Percentiles rank a stretch among this genome's conserved stretches.
Conservation (phyloP, 37 sponge, comb jelly and placozoan species). For the Tethya wilhelma region DNA sequence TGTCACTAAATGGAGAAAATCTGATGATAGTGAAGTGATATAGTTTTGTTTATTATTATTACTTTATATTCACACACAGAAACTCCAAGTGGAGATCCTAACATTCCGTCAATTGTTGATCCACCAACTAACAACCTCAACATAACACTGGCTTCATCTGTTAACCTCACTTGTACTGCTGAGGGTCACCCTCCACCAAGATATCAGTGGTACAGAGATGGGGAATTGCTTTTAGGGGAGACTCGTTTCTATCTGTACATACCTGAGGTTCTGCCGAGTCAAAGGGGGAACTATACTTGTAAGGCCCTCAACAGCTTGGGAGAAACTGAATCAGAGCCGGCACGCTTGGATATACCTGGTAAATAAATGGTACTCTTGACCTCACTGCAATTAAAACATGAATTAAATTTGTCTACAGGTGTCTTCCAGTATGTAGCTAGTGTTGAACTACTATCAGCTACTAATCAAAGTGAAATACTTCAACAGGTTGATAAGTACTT, state of each 20-base stretch:
- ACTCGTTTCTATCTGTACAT: conserved; percentile 15
- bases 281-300: conserved; percentile 59
- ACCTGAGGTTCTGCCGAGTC: conserved; percentile 1
- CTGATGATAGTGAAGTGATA: neutral
- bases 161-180: conserved; percentile 43
- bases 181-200: conserved; percentile 16
- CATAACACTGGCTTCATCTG: neutral
- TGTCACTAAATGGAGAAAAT: neutral
- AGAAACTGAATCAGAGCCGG: conserved; percentile 2
- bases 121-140: conserved; percentile 4
- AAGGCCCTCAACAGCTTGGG: conserved; percentile 36
- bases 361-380: neutral
- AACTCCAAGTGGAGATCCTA: too few relatives aligned
- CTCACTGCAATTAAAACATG: too few relatives aligned
- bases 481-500: too few relatives aligned
- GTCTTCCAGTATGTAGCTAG: neutral
- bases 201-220: conserved; percentile 48
- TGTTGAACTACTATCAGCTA: too few relatives aligned
- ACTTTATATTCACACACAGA: too few relatives aligned
- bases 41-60: neutral
- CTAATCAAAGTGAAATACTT: too few relatives aligned
- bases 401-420: neutral
- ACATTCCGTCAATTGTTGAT: neutral
- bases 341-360: conserved; percentile 15
- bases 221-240: conserved; percentile 26